Evolutionary conservation across 2,113 vertebrate genomes (phyloP), one percentile per base, ranked within the genome.

Genomic region (Passerina amoena): DNA sequence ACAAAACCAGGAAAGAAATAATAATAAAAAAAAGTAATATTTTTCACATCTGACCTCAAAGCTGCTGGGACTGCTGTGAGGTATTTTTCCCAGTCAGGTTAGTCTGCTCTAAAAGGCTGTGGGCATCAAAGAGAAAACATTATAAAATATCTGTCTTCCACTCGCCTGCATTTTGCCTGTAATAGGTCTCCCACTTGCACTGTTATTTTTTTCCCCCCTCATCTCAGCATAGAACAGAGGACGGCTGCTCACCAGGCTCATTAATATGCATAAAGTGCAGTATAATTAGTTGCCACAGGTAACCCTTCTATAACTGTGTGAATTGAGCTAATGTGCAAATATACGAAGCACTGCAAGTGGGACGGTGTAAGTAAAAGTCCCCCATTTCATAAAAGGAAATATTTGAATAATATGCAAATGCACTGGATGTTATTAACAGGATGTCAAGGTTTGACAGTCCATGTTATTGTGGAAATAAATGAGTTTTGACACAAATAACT

Each of bases 401-500:
- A 98, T 98, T 98, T 98, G 98, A 98, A 98, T 98, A 98, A 98
- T 98, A 98, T 98, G 98, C 98, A 98, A 98, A 98, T 98, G 80
- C 45, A 68, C 92, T 97, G 96, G 97, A 98, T 98, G 98, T 98
- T 98, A 98, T 98, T 98, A 98, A 98, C 98, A 97, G 97, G 97
- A 97, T 98, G 98, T 98, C 98, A 98, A 96, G 97, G 96, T 98
- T 98, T 98, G 98, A 98, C 98, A 98, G 97, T 97, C 97, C 92
- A 82, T 97, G 98, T 98, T 98, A 98, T 98, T 98, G 98, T 98
- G 98, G 96, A 98, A 98, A 98, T 98, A 98, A 98, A 98, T 98
- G 98, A 98, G 98, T 98, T 98, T 98, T 98, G 98, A 98, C 98
- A 98, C 97, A 98, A 98, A 98, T 98, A 98, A 98, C 98, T 98